Evolutionary conservation across 2,113 vertebrate species (phyloP).

Genomic region (Amphilophus citrinellus): DNA sequence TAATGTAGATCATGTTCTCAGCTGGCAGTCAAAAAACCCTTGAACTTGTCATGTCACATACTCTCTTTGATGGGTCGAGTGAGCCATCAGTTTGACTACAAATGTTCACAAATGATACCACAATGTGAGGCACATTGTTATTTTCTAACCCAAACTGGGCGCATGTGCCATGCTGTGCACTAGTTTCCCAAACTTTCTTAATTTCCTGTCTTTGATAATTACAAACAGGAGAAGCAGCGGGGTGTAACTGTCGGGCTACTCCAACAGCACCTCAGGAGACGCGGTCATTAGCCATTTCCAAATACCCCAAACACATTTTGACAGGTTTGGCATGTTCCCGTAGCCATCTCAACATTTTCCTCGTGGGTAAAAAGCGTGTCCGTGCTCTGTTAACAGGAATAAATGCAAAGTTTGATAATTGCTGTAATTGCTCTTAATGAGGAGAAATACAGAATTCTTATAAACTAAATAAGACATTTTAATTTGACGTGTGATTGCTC

Average conservation of each 20-base stretch:
- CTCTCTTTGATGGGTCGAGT: not conserved
- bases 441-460: not conserved
- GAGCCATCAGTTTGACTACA: not conserved
- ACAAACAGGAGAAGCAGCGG: not conserved
- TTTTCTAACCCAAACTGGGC: slow-evolving; percentile 7
- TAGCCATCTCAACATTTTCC: slow-evolving; percentile 15
- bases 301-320: slow-evolving; percentile 44
- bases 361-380: slow-evolving; percentile 3
- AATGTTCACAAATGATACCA: slow-evolving; percentile 2
- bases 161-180: not conserved
- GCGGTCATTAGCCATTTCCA: slow-evolving; percentile 40
- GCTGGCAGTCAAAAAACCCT: not conserved
- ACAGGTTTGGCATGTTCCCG: slow-evolving; percentile 36
- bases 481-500: not conserved
- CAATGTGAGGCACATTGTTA: not conserved
- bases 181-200: slow-evolving; percentile 10
- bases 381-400: slow-evolving; percentile 9
- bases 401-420: slow-evolving; percentile 11
- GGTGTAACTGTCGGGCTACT: not conserved
- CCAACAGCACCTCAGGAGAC: slow-evolving; percentile 20
- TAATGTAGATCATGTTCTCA: not conserved
- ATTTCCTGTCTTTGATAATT: slow-evolving; percentile 18
- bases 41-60: not conserved
- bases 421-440: not conserved
- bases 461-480: not conserved